phyloP scores from a whole-genome alignment of 2,888 invertebrate species.

The Chorisops tibialis region DNA sequence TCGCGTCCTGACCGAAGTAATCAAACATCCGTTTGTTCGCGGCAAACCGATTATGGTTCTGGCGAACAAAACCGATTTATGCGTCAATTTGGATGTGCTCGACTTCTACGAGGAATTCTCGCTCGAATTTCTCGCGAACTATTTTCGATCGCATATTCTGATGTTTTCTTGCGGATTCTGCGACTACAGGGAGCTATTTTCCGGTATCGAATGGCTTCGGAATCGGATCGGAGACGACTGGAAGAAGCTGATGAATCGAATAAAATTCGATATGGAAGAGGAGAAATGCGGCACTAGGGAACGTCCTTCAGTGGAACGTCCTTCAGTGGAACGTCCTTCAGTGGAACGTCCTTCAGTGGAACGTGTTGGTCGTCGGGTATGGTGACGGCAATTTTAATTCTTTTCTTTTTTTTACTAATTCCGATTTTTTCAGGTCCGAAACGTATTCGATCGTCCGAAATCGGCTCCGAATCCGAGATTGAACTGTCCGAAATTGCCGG shows the following conservation, averaged over 20 bases:
- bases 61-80: constrained; percentile 42
- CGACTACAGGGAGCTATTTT: constrained; percentile 7
- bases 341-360: too few species aligned
- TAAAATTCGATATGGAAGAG: constrained; percentile 38
- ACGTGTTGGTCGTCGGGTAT: too few species aligned
- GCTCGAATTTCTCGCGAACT: constrained; percentile 41
- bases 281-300: not conserved
- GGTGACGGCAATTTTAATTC: too few species aligned
- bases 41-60: constrained; percentile 46
- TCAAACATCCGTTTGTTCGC: constrained; percentile 40
- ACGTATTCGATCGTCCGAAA: too few species aligned
- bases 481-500: too few species aligned
- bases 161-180: constrained; percentile 10
- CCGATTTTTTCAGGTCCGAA: too few species aligned
- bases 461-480: too few species aligned
- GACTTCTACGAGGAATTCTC: constrained; percentile 46
- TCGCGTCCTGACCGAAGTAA: constrained; percentile 37
- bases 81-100: constrained; percentile 42
- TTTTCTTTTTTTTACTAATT: too few species aligned
- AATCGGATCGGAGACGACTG: constrained; percentile 36
- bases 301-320: too few species aligned
- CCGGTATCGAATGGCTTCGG: constrained; percentile 38
- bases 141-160: constrained; percentile 33
- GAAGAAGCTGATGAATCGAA: constrained; percentile 36
- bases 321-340: too few species aligned